Evolutionary conservation across 2,113 vertebrate genomes (phyloP), one percentile per base, ranked within the genome.

Genomic region (Siniperca knerii): DNA sequence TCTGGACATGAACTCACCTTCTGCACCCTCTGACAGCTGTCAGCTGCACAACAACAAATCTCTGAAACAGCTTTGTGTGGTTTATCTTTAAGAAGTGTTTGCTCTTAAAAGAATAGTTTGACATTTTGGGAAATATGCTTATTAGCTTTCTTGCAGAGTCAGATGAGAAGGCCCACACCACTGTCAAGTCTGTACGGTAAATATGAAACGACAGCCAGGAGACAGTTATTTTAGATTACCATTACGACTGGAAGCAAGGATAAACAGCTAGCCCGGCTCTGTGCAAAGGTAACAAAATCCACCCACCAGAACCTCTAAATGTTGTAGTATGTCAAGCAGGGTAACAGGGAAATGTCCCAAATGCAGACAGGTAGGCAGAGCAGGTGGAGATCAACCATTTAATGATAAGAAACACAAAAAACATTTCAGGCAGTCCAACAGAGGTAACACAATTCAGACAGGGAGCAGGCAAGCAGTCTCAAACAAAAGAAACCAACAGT

Each of bases 1-100:
- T 74, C 46, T 79, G 71, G 76, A 92, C 64, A 55, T n/a, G 10
- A 60, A 70, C 50, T 85, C 61, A 68, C 71, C 2, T 12, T 76
- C 57, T 84, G 40, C 72, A 79, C 75, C 18, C 1, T 76, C 23
- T 52, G 60, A 87, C 71, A 74, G 70, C 23, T 52, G 55, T 85
- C 71, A 74, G 70, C 75, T 64, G 11, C 33, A 23, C 25, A 25
- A 6, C 23, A 29, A 65, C 72, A 67, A 29, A 35, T 29, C 16
- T 62, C 77, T 81, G 29, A 62, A 44, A 44, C 46, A 13, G 18
- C 40, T 68, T 11, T 77, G 25, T 50, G 10, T 68, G 25, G 5
- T 82, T 64, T 37, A 15, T 52, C 35, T 61, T 37, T 62, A 55
- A 61, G 12, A 75, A 54, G 16, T 52, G 48, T 79, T 50, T 72